Percentiles rank a stretch among this genome's conserved stretches.
These are phyloP conservation scores for Platygyra sinensis DNA, from an alignment of 64 coral and sea anemone genomes.

Conservation along the genomic window DNA sequence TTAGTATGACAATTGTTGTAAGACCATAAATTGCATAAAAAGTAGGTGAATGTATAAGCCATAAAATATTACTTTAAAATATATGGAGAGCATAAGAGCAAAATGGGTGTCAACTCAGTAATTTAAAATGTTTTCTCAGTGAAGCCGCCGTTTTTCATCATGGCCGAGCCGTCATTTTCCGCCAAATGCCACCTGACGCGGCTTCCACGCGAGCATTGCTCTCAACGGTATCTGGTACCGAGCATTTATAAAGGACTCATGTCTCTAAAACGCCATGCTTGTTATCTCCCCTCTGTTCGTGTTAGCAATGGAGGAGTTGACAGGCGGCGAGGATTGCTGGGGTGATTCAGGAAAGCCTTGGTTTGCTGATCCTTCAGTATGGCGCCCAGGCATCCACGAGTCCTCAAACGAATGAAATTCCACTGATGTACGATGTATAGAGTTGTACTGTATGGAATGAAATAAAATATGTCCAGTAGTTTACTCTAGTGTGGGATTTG, in stretches of 20 bases:
- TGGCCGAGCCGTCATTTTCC: no score
- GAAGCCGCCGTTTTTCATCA: no score
- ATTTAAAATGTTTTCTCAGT: background rate
- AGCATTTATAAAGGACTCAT: background rate
- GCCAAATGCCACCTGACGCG: no score
- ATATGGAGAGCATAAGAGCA: no score
- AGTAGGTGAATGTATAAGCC: background rate
- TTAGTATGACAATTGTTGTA: background rate
- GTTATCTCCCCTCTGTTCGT: background rate
- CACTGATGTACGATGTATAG: background rate
- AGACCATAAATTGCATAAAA: background rate
- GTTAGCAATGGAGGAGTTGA: background rate
- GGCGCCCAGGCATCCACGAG: background rate
- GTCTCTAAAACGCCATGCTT: slow-evolving; percentile 31
- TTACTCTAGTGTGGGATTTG: no score
- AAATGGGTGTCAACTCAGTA: background rate
- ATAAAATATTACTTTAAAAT: no score
- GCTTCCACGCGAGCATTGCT: no score
- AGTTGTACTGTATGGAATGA: background rate
- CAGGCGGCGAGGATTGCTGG: background rate
- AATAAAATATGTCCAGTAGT: background rate
- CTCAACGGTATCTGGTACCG: background rate
- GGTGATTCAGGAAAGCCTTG: background rate
- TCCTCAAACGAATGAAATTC: slow-evolving; percentile 44
- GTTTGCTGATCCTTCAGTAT: background rate